Percentiles rank a stretch among this genome's conserved stretches.
Conservation (phyloP, 2,797 vertebrate species). For the Acanthurus leucopareius region DNA sequence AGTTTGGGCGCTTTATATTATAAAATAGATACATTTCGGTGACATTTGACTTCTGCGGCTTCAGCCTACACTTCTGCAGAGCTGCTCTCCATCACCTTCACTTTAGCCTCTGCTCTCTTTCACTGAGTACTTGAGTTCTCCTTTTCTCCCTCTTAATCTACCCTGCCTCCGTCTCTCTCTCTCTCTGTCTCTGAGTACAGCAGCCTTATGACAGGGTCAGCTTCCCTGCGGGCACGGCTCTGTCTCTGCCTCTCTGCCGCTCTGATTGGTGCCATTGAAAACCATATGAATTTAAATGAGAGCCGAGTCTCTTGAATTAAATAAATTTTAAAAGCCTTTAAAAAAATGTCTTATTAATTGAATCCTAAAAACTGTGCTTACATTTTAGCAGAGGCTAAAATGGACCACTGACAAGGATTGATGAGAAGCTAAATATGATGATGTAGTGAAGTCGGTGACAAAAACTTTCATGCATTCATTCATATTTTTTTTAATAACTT, state of each 20-base stretch:
- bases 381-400: slow-evolving; percentile 30
- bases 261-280: slow-evolving; percentile 45
- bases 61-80: slow-evolving; percentile 20
- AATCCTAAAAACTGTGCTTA: slow-evolving; percentile 50
- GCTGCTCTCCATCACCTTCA: slow-evolving; percentile 26
- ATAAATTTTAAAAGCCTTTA: slow-evolving; percentile 31
- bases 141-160: slow-evolving; percentile 27
- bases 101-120: slow-evolving; percentile 41
- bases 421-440: slow-evolving; percentile 3
- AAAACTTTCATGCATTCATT: not conserved
- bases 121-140: slow-evolving; percentile 31
- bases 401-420: slow-evolving; percentile 18
- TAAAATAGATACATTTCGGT: slow-evolving; percentile 15
- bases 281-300: slow-evolving; percentile 35
- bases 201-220: slow-evolving; percentile 55
- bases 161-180: slow-evolving; percentile 28
- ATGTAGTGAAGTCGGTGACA: not conserved
- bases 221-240: slow-evolving; percentile 36
- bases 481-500: slow-evolving; percentile 1
- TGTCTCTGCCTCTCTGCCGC: slow-evolving; percentile 20
- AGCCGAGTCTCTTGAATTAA: slow-evolving; percentile 18
- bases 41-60: slow-evolving; percentile 42
- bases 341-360: slow-evolving; percentile 33
- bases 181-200: slow-evolving; percentile 9
- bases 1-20: not conserved